A percentile compares a stretch with the other conserved stretches of the same genome.
phyloP scores from a whole-genome alignment of 2,888 invertebrate genomes.

The Cerceris ruficornis region DNA sequence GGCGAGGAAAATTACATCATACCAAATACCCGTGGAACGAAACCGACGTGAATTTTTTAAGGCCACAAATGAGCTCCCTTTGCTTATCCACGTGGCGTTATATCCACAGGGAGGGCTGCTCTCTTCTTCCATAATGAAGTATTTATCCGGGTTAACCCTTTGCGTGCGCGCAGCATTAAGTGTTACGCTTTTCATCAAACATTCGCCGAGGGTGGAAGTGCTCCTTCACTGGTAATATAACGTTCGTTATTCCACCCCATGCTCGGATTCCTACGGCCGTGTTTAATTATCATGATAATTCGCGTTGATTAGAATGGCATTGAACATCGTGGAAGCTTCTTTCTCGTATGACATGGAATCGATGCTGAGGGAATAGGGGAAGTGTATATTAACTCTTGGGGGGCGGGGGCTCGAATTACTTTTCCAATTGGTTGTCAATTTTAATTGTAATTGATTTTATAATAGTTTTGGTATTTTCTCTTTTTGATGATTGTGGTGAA shows the following conservation, averaged over 20 bases:
- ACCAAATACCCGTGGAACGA: slow-evolving; percentile 14
- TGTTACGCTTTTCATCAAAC: slow-evolving; percentile 15
- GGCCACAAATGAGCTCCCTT: slow-evolving; percentile 37
- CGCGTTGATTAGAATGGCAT: neutral
- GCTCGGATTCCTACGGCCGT: neutral
- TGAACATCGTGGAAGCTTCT: no score
- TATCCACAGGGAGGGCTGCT: neutral
- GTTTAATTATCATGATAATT: neutral
- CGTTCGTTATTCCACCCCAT: slow-evolving; percentile 14
- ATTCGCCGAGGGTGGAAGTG: slow-evolving; percentile 10
- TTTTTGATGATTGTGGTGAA: no score
- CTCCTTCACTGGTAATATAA: neutral
- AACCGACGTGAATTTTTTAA: slow-evolving; percentile 48
- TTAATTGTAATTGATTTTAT: neutral
- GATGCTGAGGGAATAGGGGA: no score
- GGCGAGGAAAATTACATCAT: slow-evolving; percentile 41
- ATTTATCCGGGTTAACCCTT: slow-evolving; percentile 39
- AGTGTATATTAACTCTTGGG: no score
- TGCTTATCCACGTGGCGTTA: slow-evolving; percentile 32
- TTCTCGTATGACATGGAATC: no score
- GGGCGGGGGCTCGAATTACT: no score
- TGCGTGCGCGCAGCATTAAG: slow-evolving; percentile 27
- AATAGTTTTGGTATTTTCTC: no score
- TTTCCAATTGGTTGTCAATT: neutral
- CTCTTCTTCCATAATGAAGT: slow-evolving; percentile 32